phyloP scores from a whole-genome alignment of 2,888 invertebrate genomes.

The Cheilosia impressa region DNA sequence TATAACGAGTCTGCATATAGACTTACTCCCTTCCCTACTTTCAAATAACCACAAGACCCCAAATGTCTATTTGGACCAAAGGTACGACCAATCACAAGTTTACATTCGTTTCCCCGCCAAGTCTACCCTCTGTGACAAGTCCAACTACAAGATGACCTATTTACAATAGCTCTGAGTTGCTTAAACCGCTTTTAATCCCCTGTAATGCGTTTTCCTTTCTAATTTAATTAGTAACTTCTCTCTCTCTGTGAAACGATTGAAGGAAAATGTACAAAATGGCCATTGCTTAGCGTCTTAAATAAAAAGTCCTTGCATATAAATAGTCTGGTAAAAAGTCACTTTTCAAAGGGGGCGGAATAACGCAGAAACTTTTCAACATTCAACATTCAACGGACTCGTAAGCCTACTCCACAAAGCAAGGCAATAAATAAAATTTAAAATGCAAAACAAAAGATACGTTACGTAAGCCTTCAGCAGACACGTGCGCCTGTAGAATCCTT shows the following conservation, averaged over 20 bases:
- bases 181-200: background rate
- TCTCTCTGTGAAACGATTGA: background rate
- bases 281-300: background rate
- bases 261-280: background rate
- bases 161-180: background rate
- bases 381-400: background rate
- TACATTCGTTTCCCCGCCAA: no score
- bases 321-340: background rate
- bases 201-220: background rate
- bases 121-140: no score
- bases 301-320: background rate
- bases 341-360: background rate
- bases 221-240: background rate
- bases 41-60: no score
- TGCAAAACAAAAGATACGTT: conserved; percentile 52
- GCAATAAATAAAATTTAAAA: conserved; percentile 62
- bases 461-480: conserved; percentile 34
- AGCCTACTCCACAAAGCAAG: conserved; percentile 16
- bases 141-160: background rate
- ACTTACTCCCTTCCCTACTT: no score
- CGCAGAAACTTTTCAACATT: background rate
- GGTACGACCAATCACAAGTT: no score
- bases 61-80: no score
- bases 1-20: no score
- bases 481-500: conserved; percentile 51